A percentile compares a stretch with the other conserved stretches of the same genome.
Evolutionary conservation across 2,113 vertebrate species (phyloP).

Genomic region (Dasyornis broadbenti): DNA sequence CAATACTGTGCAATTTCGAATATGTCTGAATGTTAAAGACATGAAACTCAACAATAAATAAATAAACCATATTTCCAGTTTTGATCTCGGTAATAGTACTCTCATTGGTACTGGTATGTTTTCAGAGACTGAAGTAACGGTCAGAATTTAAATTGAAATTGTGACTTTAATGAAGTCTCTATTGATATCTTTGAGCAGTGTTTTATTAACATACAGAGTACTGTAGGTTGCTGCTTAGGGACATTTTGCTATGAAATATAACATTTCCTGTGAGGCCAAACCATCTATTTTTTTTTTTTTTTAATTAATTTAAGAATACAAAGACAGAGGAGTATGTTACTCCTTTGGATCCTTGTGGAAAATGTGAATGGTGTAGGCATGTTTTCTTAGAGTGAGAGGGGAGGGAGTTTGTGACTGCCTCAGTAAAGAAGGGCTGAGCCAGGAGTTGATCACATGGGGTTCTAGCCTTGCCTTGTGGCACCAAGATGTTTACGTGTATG

Average conservation of each 20-base stretch:
- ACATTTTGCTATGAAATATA: background rate
- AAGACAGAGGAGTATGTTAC: background rate
- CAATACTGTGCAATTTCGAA: background rate
- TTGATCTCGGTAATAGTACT: background rate
- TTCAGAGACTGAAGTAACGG: background rate
- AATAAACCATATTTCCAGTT: background rate
- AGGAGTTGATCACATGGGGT: background rate
- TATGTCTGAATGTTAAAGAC: background rate
- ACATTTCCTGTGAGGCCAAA: background rate
- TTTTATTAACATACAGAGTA: background rate
- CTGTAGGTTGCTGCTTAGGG: background rate
- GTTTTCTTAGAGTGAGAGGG: background rate
- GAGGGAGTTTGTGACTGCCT: background rate
- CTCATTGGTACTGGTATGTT: background rate
- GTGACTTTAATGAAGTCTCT: background rate
- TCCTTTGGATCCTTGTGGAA: background rate
- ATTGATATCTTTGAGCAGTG: background rate
- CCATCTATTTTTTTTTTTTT: background rate
- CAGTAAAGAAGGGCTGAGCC: background rate
- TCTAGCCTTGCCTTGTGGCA: background rate
- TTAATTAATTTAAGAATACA: background rate
- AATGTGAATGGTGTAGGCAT: background rate
- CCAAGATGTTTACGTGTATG: rapidly evolving
- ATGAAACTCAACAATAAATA: background rate
- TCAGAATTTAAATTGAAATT: background rate